These are phyloP conservation scores for Prorops nasuta DNA, from an alignment of 1,140 invertebrate genomes.

Conservation along the genomic window DNA sequence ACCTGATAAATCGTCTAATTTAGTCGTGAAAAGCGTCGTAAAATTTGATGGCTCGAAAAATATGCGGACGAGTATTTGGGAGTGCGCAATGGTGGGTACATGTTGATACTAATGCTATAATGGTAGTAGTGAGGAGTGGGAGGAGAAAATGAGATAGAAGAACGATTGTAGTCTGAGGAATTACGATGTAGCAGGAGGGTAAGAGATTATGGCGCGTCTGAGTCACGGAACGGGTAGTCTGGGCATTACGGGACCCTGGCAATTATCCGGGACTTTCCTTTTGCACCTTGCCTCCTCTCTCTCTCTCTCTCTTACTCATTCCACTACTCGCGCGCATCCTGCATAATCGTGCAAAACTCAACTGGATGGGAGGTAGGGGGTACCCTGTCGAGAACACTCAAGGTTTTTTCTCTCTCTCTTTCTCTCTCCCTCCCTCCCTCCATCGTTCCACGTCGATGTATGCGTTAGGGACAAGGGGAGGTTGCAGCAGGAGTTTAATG, in stretches of 20 bases:
- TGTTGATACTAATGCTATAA: neutral
- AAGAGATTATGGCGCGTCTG: constrained; percentile 4
- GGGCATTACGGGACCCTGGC: constrained; percentile 21
- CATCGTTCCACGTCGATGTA: neutral
- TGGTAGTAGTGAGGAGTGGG: neutral
- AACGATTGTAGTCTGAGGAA: too few relatives aligned
- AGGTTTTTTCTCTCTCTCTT: constrained; percentile 18
- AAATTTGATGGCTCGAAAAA: neutral
- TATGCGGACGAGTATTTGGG: neutral
- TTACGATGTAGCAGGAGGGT: too few relatives aligned
- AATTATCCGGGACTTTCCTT: constrained; percentile 26
- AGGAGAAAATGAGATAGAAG: neutral
- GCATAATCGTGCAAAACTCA: constrained; percentile 7
- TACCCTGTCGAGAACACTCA: neutral
- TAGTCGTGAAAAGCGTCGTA: neutral
- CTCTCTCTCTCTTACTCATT: neutral
- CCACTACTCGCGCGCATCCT: neutral
- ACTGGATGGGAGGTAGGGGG: neutral
- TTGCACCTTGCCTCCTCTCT: constrained; percentile 15
- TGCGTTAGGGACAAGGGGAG: constrained; percentile 22
- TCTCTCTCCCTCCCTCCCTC: neutral
- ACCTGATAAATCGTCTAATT: neutral
- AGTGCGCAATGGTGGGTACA: neutral
- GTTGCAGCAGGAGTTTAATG: constrained; percentile 50
- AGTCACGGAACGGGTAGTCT: constrained; percentile 9